Conservation (phyloP, 2,888 invertebrate genomes). For the Gortyna flavago region DNA sequence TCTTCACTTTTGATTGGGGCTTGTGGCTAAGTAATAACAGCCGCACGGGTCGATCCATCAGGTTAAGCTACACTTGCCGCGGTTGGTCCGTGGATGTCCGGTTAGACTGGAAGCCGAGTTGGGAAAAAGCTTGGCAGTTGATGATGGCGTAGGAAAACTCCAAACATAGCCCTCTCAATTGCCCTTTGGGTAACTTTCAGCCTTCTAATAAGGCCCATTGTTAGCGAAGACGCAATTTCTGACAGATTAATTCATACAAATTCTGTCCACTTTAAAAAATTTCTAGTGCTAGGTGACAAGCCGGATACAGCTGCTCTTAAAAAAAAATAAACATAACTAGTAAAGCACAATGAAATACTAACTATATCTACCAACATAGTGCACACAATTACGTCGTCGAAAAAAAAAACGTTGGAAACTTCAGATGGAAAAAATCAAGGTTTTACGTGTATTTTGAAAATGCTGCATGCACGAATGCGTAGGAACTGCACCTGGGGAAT, state of each 20-base stretch:
- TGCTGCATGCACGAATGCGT: background rate
- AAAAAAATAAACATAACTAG: background rate
- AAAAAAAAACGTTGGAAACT: background rate
- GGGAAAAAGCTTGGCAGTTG: too few species aligned
- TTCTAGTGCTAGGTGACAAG: background rate
- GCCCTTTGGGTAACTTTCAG: too few species aligned
- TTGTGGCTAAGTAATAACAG: too few species aligned
- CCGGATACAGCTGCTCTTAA: background rate
- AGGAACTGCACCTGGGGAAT: conserved; percentile 15
- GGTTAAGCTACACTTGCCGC: too few species aligned
- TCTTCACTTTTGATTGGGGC: too few species aligned
- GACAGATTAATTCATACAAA: background rate
- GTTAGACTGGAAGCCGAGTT: too few species aligned
- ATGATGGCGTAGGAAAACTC: too few species aligned
- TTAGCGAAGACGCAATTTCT: too few species aligned
- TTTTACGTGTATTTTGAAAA: background rate
- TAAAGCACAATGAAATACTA: background rate
- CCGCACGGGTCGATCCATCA: too few species aligned
- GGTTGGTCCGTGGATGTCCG: too few species aligned
- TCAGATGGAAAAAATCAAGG: background rate
- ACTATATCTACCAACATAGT: background rate
- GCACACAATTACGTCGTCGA: background rate
- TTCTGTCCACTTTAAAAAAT: background rate
- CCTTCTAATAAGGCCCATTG: too few species aligned
- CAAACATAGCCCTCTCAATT: too few species aligned